Base-by-base conservation (phyloP, 2,113 vertebrate genomes). In the Periophthalmus modestus region DNA sequence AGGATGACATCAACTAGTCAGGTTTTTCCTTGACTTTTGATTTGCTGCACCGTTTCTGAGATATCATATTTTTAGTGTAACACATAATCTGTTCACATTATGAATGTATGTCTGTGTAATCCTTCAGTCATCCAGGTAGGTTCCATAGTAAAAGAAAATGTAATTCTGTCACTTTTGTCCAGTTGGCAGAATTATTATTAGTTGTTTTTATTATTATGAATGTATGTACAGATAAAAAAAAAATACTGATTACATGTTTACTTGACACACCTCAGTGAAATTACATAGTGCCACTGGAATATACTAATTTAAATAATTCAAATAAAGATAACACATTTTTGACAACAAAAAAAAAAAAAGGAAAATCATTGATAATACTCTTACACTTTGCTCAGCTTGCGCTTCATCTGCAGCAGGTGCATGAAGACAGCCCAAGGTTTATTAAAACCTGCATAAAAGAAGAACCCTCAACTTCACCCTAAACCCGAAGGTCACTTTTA, bases 401-500 rank as follows among this genome's bases (percentile, higher is more conserved):
- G 62, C 46, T 58, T 61, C 36, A 63, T 71, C 66, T 46, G 65
- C 24, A 39, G 23, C 23, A 50, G 24, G n/a, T 59, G 24, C 43
- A 68, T 69, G 47, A 39, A 69, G 24, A 48, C 23, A 3, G 33
- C 59, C 54, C 57, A 74, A 73, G 67, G 57, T 82, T 74, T 78
- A 73, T 73, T 61, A 78, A 73, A 72, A 66, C 61, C 9, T 50
- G 12, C 55, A 67, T 70, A 18, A 58, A 79, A 67, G 23, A 69
- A 23, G 39, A n/a, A 73, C 71, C 18, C 19, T 65, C 39, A 82
- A 79, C 75, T 57, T 43, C 50, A 79, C 18, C 78, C 92, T 94
- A 92, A 93, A 94, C 79, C 85, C 91, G 92, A 95, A 95, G 93
- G 94, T 94, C 95, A 95, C 80, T 83, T 94, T 94, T 94, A 94